Evolutionary conservation across 2,888 invertebrate genomes (phyloP).

Genomic region (Lasioglossum oenotherae): DNA sequence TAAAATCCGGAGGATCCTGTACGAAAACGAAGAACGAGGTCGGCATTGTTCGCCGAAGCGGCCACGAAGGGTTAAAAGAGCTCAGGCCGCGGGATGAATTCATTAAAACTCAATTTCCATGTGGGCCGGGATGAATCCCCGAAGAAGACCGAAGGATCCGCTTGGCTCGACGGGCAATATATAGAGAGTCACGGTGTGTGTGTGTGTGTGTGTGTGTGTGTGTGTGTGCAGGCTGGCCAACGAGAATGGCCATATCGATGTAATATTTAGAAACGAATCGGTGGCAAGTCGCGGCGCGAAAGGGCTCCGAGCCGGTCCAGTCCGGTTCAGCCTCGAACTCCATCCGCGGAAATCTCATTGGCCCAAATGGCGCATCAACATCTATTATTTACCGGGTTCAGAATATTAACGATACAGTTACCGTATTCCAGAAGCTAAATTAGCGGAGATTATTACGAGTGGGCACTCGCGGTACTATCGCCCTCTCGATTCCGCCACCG

Average conservation of each 20-base stretch:
- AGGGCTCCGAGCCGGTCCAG: conserved; percentile 68
- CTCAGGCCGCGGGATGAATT: conserved; percentile 32
- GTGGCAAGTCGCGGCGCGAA: conserved; percentile 50
- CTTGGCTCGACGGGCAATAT: not conserved
- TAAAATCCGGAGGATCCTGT: not conserved
- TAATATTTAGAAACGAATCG: conserved; percentile 80
- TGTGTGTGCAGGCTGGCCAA: not conserved
- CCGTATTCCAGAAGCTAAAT: conserved; percentile 83
- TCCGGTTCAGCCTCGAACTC: conserved; percentile 81
- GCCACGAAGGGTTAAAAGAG: conserved; percentile 33
- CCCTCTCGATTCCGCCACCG: conserved; percentile 49
- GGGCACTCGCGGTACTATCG: conserved; percentile 74
- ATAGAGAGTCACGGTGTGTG: not conserved
- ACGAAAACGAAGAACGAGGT: not conserved
- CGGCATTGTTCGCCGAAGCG: conserved; percentile 8
- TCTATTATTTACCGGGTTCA: conserved; percentile 83
- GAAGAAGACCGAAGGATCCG: conserved; percentile 41
- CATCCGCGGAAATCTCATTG: conserved; percentile 83
- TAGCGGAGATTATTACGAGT: conserved; percentile 84
- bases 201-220: not conserved
- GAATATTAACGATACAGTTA: conserved; percentile 84
- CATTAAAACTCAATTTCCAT: conserved; percentile 49
- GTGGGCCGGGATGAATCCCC: conserved; percentile 47
- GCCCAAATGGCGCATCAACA: conserved; percentile 84
- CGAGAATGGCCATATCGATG: conserved; percentile 62